phyloP scores from a whole-genome alignment of 2,888 invertebrate genomes.

The Drosophila falleni region DNA sequence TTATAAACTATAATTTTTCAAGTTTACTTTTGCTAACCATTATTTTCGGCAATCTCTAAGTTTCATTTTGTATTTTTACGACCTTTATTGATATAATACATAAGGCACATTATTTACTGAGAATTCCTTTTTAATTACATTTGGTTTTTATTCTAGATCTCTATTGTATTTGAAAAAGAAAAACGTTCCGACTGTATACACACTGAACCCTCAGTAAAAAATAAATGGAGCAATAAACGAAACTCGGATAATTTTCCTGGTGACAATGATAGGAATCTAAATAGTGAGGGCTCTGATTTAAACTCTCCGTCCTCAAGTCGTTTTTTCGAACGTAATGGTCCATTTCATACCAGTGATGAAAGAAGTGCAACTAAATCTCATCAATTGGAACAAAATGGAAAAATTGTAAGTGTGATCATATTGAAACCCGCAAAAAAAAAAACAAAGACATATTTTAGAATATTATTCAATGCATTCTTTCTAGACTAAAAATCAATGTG shows the following conservation, averaged over 20 bases:
- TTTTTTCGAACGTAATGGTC: slow-evolving; percentile 45
- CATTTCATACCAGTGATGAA: slow-evolving; percentile 57
- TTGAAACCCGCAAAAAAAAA: not conserved
- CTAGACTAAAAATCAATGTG: slow-evolving; percentile 73
- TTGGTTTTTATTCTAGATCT: slow-evolving; percentile 49
- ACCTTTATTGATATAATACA: no score
- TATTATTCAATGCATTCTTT: slow-evolving; percentile 19
- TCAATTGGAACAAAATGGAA: slow-evolving; percentile 66
- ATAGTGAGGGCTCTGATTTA: slow-evolving; percentile 54
- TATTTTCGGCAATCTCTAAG: not conserved
- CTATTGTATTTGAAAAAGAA: slow-evolving; percentile 64
- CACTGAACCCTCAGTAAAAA: slow-evolving; percentile 49
- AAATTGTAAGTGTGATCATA: slow-evolving; percentile 54
- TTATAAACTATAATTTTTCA: not conserved
- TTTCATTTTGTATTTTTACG: not conserved
- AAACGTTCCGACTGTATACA: slow-evolving; percentile 50
- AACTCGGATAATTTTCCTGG: slow-evolving; percentile 46
- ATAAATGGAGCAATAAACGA: slow-evolving; percentile 57
- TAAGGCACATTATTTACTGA: no score
- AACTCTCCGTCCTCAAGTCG: slow-evolving; percentile 61
- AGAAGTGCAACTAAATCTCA: slow-evolving; percentile 66
- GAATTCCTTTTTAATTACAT: no score
- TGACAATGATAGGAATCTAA: slow-evolving; percentile 58
- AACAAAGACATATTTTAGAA: not conserved
- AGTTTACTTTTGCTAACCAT: not conserved